Evolutionary conservation across 1,140 invertebrate genomes (phyloP).

Genomic region (Contarinia nasturtii): DNA sequence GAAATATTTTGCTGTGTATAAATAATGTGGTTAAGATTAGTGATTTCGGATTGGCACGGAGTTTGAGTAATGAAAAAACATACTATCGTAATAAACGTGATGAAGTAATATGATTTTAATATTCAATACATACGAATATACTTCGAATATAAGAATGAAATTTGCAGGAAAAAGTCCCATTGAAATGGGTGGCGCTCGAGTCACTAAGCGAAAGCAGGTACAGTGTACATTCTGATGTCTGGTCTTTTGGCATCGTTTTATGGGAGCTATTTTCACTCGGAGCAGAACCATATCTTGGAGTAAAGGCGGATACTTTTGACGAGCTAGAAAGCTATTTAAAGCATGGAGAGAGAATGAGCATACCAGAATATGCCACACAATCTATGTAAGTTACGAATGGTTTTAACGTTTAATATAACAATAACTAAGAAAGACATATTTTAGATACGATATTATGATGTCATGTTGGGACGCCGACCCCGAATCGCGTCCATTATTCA

Average conservation of each 20-base stretch:
- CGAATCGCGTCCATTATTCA: conserved; percentile 54
- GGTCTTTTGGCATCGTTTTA: too few relatives aligned
- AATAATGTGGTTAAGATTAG: too few relatives aligned
- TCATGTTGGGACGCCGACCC: conserved; percentile 72
- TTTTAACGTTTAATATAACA: too few relatives aligned
- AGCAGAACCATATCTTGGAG: too few relatives aligned
- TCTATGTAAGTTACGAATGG: conserved; percentile 34
- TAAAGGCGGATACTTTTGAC: too few relatives aligned
- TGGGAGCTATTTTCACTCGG: too few relatives aligned
- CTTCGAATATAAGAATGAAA: too few relatives aligned
- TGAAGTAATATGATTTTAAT: conserved; percentile 15
- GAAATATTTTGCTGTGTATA: too few relatives aligned
- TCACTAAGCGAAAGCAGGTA: conserved; percentile 61
- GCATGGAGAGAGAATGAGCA: conserved; percentile 71
- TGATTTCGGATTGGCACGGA: too few relatives aligned
- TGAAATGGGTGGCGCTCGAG: conserved; percentile 72
- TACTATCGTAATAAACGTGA: conserved; percentile 86
- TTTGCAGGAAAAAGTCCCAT: conserved; percentile 44
- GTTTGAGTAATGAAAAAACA: conserved; percentile 72
- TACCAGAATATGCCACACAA: conserved; percentile 55
- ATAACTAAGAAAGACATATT: conserved; percentile 28
- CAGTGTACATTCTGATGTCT: conserved; percentile 70
- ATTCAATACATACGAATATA: too few relatives aligned
- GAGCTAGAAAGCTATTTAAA: too few relatives aligned
- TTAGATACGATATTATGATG: conserved; percentile 67